Evolutionary conservation across 2,797 vertebrate genomes (phyloP).

Genomic region (Tympanoctomys barrerae): DNA sequence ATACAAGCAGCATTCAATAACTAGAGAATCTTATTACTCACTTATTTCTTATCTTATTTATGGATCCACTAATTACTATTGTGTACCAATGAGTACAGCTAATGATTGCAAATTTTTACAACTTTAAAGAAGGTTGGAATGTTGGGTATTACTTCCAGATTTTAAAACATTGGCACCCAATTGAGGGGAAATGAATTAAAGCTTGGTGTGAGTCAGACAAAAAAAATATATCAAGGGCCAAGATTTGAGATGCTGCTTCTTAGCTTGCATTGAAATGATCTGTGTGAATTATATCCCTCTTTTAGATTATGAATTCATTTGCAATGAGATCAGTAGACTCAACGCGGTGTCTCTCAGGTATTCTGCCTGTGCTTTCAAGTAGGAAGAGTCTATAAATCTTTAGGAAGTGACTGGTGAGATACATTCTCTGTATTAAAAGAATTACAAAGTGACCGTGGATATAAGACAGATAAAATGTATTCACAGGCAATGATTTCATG

Average conservation of each 20-base stretch:
- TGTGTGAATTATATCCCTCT: background rate
- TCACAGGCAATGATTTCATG: background rate
- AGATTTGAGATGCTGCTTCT: background rate
- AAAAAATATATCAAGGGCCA: conserved; percentile 22
- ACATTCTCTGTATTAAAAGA: background rate
- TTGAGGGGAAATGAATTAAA: background rate
- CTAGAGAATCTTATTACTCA: background rate
- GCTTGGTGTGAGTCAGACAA: conserved; percentile 12
- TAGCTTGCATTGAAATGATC: conserved; percentile 31
- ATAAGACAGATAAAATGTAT: background rate
- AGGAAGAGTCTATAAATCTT: conserved; percentile 14
- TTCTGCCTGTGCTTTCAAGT: conserved; percentile 37
- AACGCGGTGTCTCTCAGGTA: background rate
- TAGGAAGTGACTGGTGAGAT: conserved; percentile 26
- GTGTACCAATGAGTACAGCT: background rate
- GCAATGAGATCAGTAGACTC: background rate
- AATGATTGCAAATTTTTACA: background rate
- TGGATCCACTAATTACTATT: background rate
- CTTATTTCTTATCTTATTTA: background rate
- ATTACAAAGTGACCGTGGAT: background rate
- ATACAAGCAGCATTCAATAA: background rate
- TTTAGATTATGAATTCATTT: conserved; percentile 33
- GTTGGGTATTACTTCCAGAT: conserved; percentile 32
- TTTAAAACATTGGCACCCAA: conserved; percentile 11
- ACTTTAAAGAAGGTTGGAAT: background rate